Base-by-base conservation (phyloP, 2,797 vertebrate genomes). In the Rhynchotus rufescens region DNA sequence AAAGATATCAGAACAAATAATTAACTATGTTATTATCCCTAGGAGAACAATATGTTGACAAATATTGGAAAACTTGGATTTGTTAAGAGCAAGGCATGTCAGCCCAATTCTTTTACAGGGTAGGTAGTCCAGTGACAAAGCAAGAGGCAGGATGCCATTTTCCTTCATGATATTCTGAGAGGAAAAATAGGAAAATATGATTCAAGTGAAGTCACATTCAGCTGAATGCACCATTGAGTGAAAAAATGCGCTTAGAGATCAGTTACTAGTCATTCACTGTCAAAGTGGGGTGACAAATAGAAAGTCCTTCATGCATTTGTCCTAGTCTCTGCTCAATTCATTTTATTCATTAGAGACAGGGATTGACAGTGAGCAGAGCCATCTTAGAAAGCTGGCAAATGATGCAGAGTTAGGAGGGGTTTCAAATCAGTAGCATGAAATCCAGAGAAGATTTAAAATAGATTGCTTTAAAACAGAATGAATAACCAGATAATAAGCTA, bases 1-100 rank as follows among this genome's bases (percentile, higher is more conserved):
- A 77, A 81, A 92, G 83, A 95, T 89, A 92, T 81, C 57, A 68
- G 40, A 89, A 72, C 14, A 42, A 84, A 86, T 84, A 71, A 77
- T 80, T 81, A 72, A 73, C n/a, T 1, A 4, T 69, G 12, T 77
- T 77, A 54, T 12, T 86, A 89, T 28, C 77, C 40, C 65, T 80
- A 73, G 64, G 60, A 91, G 75, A 84, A 67, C 40, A 89, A 51
- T 82, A 74, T 42, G 57, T 73, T 92, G 83, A 89, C 76, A 92
- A 93, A 74, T 79, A 92, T 67, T 49, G 93, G 12, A 12, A 9
- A 80, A 25, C n/a, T 60, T 12, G 23, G 21, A 11, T 19, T 47
- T 60, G 26, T 21, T 30, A 59, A 66, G n/a, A 61, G 54, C 10
- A 38, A 42, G 32, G 17, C 28, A 65, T 45, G 14, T 77, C 67